Percentiles rank a stretch among this genome's conserved stretches.
These are phyloP conservation scores for Pleuronectes platessa DNA, from an alignment of 2,113 vertebrate species.

Conservation along the genomic window DNA sequence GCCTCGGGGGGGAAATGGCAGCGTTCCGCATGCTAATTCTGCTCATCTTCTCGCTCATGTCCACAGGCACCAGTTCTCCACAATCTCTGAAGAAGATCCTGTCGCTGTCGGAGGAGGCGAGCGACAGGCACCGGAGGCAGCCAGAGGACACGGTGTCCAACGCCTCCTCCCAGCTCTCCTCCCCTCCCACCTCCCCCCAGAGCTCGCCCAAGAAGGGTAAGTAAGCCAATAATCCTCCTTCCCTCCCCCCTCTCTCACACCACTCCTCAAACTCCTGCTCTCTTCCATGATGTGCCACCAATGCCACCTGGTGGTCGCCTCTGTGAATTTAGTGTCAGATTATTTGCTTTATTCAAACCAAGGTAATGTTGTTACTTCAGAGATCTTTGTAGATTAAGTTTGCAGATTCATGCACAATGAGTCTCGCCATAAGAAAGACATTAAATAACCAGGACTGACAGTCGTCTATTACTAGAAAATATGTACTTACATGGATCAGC, in stretches of 20 bases:
- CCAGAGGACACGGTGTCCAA: constrained; percentile 91
- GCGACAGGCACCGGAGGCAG: constrained; percentile 89
- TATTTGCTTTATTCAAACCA: not conserved
- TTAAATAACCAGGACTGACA: no score
- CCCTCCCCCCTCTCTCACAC: constrained; percentile 8
- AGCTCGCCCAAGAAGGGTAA: constrained; percentile 98
- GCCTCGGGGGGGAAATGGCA: constrained; percentile 15
- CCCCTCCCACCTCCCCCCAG: constrained; percentile 95
- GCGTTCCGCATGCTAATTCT: constrained; percentile 46
- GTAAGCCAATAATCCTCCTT: constrained; percentile 72
- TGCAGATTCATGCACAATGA: no score
- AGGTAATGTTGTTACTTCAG: no score
- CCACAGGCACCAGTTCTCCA: constrained; percentile 93
- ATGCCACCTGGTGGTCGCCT: constrained; percentile 58
- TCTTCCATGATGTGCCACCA: not conserved
- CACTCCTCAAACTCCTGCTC: not conserved
- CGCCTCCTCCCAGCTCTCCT: constrained; percentile 91
- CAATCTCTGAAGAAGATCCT: constrained; percentile 99
- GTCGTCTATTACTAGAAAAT: no score
- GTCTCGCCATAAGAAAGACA: no score
- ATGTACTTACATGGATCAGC: no score
- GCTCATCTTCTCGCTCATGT: constrained; percentile 41
- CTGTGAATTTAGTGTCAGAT: constrained; percentile 5
- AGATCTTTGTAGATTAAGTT: no score
- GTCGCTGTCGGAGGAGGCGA: constrained; percentile 95